phyloP scores from a whole-genome alignment of 2,113 vertebrate genomes.

The Cairina moschata region DNA sequence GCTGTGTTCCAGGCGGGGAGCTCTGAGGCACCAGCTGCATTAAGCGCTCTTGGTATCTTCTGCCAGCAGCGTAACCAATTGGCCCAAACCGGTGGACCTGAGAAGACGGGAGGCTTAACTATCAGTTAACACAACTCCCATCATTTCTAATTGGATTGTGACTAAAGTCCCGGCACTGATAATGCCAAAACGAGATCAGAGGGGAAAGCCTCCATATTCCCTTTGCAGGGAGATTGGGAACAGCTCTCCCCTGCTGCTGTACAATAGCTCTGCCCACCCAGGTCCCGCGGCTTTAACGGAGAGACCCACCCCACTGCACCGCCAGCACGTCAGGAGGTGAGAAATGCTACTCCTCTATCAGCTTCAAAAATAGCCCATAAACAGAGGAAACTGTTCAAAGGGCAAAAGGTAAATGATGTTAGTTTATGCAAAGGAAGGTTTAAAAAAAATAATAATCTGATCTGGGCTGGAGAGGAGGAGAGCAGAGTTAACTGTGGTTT shows the following conservation, averaged over 20 bases:
- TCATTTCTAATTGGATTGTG: constrained; percentile 63
- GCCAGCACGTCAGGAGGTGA: not conserved
- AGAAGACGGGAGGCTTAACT: constrained; percentile 12
- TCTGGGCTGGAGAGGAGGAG: not conserved
- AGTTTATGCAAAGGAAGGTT: not conserved
- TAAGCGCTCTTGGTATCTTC: not conserved
- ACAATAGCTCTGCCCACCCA: constrained; percentile 60
- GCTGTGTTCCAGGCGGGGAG: not conserved
- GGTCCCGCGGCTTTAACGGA: not conserved
- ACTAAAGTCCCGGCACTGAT: constrained; percentile 42
- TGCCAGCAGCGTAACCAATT: not conserved
- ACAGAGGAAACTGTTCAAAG: not conserved
- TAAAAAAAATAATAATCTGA: not conserved
- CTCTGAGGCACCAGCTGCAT: not conserved
- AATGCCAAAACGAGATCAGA: constrained; percentile 56
- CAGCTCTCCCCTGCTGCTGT: constrained; percentile 61
- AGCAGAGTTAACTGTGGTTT: not conserved
- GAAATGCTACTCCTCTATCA: not conserved
- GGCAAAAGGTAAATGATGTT: not conserved
- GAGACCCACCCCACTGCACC: not conserved
- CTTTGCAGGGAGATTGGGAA: constrained; percentile 10
- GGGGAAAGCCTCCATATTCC: constrained; percentile 28
- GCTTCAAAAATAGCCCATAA: not conserved
- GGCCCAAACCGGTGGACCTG: not conserved
- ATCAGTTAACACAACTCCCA: constrained; percentile 36